Conservation (phyloP, 2,113 vertebrate species). For the Grallaria varia region DNA sequence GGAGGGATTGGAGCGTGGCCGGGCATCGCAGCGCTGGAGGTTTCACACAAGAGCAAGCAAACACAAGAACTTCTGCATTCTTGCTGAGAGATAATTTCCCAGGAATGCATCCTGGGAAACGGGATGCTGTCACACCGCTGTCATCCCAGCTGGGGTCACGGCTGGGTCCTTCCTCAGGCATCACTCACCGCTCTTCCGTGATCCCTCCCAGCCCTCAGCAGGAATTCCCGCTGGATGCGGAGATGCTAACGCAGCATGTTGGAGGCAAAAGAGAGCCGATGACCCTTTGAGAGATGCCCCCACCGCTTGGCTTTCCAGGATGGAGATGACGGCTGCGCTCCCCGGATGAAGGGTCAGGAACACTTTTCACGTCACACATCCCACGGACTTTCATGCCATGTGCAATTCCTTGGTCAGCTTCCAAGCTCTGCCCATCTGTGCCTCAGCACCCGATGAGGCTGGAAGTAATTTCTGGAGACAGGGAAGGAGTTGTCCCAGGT, state of each 20-base stretch:
- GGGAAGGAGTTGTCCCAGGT: background rate
- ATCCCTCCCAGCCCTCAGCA: background rate
- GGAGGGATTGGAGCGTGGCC: background rate
- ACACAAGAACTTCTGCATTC: background rate
- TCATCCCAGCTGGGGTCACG: background rate
- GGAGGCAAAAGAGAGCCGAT: background rate
- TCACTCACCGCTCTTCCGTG: background rate
- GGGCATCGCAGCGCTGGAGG: background rate
- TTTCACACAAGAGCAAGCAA: background rate
- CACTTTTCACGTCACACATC: background rate
- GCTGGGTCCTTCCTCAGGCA: background rate
- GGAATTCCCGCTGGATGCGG: background rate
- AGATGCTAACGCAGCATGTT: background rate
- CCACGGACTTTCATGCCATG: background rate
- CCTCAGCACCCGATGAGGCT: background rate
- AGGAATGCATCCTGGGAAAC: rapidly evolving
- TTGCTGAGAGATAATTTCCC: background rate
- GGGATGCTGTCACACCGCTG: background rate
- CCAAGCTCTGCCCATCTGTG: background rate
- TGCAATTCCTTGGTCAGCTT: background rate
- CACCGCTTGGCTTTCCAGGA: background rate
- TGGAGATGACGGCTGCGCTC: background rate
- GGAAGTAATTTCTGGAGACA: background rate
- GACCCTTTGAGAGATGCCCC: background rate
- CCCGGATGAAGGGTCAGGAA: background rate